Evolutionary conservation across 2,888 invertebrate genomes (phyloP), one percentile per base, ranked within the genome.

Genomic region (Erannis defoliaria): DNA sequence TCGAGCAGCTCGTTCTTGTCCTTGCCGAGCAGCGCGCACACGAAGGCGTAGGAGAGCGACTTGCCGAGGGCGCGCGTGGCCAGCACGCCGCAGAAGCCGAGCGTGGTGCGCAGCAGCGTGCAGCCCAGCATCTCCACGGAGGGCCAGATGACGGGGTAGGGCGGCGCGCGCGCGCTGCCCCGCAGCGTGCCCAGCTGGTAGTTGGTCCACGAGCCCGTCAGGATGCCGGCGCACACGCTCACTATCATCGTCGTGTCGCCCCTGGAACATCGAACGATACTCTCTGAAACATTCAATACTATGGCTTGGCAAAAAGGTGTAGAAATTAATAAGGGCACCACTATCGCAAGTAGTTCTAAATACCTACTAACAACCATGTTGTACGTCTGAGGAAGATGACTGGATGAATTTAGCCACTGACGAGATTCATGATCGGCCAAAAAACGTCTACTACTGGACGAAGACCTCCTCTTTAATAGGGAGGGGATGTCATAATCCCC

Each of bases 221-320:
- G 94, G 64, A 97, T 94, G 50, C 98, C 98, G 1, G 95, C 94
- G 70, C 96, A 96, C 5, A 97, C 97, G 55, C 97, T 97, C 68
- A 98, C 94, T 70, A 98, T 96, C 94, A 97, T 96, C 1, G 97
- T 95, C 0, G 98, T 98, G 86, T 98, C 98, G 21, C 98, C 97
- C 79, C 98, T 97, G 88, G 21, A 38, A 21, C 40, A 2, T 21
- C 0, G 0, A n/a, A n/a, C 0, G 21, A 6, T 12, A 12, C n/a
- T n/a, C 2, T 5, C 21, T 19, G 0, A 16, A n/a, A n/a, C n/a
- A n/a, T n/a, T n/a, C n/a, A n/a, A n/a, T n/a, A n/a, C n/a, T n/a
- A n/a, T n/a, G n/a, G n/a, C n/a, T n/a, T n/a, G n/a, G n/a, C n/a
- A n/a, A n/a, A n/a, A n/a, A n/a, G n/a, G n/a, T n/a, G n/a, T n/a